Conservation (phyloP, 2,888 invertebrate species). For the Alsophila aescularia region DNA sequence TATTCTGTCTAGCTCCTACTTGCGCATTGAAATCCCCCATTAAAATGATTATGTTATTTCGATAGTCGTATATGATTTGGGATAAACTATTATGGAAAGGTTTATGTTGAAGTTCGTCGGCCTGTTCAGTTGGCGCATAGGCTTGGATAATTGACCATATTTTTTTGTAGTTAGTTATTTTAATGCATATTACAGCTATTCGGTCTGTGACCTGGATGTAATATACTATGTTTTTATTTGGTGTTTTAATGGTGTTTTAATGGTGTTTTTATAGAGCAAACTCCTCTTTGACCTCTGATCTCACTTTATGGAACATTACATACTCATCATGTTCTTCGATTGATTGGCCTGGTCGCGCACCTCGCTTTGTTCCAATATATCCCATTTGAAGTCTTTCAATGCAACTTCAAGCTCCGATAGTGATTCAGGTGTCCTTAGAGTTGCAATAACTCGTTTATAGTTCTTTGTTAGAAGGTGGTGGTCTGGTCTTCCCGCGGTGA, state of each 20-base stretch:
- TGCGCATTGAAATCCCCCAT: too few relatives aligned
- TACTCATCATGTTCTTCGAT: conserved; percentile 14
- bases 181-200: conserved; percentile 1
- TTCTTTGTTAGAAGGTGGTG: conserved; percentile 1
- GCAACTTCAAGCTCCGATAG: conserved; percentile 2
- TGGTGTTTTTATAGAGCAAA: too few relatives aligned
- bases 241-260: too few relatives aligned
- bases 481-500: conserved; percentile 11
- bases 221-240: too few relatives aligned
- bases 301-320: conserved; percentile 2
- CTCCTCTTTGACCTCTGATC: conserved; percentile 7
- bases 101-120: too few relatives aligned
- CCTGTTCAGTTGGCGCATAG: conserved; percentile 12
- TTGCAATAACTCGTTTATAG: not conserved
- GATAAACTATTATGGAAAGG: too few relatives aligned
- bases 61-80: too few relatives aligned
- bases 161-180: not conserved
- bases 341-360: conserved; percentile 11
- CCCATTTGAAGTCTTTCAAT: conserved; percentile 9
- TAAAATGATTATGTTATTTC: too few relatives aligned
- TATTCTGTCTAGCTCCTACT: too few relatives aligned
- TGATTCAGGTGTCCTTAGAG: not conserved
- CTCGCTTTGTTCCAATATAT: conserved; percentile 15
- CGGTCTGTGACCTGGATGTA: too few relatives aligned
- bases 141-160: conserved; percentile 7